Evolutionary conservation across 2,113 vertebrate genomes (phyloP).

Genomic region (Puntigrus tetrazona): DNA sequence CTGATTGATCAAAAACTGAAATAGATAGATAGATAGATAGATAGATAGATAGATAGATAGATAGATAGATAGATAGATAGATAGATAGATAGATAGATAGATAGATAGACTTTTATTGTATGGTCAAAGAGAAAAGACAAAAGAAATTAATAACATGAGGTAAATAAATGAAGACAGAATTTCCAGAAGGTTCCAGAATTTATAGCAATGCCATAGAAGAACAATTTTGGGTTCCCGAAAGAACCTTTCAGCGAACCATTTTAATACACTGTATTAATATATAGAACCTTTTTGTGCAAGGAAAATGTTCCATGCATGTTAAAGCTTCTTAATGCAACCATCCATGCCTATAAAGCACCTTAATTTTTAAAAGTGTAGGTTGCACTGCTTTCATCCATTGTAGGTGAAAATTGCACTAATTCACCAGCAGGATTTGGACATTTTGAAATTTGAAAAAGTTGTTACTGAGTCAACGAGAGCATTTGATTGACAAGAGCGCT

Average conservation of each 20-base stretch:
- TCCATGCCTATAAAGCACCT: not conserved
- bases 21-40: too few species aligned
- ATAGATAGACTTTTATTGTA: not conserved
- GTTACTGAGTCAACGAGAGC: not conserved
- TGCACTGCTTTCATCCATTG: not conserved
- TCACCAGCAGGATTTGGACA: not conserved
- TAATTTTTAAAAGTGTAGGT: not conserved
- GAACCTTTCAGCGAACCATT: not conserved
- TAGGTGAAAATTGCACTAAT: not conserved
- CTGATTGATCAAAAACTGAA: not conserved
- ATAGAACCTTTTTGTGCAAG: not conserved
- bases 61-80: not conserved
- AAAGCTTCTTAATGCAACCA: not conserved
- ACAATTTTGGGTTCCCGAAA: too few species aligned
- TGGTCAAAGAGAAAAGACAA: not conserved
- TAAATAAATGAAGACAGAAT: too few species aligned
- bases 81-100: not conserved
- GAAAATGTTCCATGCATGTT: not conserved
- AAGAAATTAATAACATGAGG: too few species aligned
- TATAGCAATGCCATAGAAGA: too few species aligned
- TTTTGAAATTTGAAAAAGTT: not conserved
- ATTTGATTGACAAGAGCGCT: not conserved
- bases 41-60: not conserved
- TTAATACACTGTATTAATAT: not conserved
- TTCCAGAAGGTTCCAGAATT: too few species aligned